Base-by-base conservation (phyloP, 2,888 invertebrate species). In the Ichneumon xanthorius region DNA sequence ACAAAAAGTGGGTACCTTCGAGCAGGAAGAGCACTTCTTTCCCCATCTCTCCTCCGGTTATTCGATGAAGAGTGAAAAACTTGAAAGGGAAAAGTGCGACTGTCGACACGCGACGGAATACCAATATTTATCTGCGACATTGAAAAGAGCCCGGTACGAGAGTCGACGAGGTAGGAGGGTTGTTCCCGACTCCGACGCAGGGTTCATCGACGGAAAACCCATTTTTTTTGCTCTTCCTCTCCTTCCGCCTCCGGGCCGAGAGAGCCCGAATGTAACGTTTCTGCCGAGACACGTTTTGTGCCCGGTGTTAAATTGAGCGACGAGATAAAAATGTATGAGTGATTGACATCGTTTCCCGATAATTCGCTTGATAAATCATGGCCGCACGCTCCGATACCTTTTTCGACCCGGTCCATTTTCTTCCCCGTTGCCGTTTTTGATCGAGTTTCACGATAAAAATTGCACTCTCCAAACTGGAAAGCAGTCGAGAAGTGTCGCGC, bases 81-180 rank as follows among this genome's bases (percentile, higher is more conserved):
- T 37, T 40, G 30, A 53, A 71, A 71, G 50, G 30, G 33, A 71
- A 50, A 71, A 71, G 11, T 2, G 61, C 61, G 16, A 61, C 14
- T 30, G 61, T 61, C 22, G 14, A 11, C 61, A 61, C 30, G 30
- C 61, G 16, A 26, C 22, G 71, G 50, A 71, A 79, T 71, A 22
- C 14, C 63, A 63, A 71, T 79, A 79, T 63, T 71, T 71, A 37
- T 79, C 61, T 26, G 63, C n/a, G 61, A 50, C 33, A 68, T 40
- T 26, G 68, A 68, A 55, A 26, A 50, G 16, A 48, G 55, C 55
- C 40, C 37, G 30, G n/a, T n/a, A 77, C 55, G 33, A 22, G 37
- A 9, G 2, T 40, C 67, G 53, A 45, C 30, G 45, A 26, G 6
- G 45, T 2, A 61, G 22, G 30, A 61, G 61, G 22, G 30, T 16